Percentiles rank a stretch among this genome's conserved stretches.
Conservation (phyloP, 2,797 vertebrate genomes). For the Hydrolagus colliei region DNA sequence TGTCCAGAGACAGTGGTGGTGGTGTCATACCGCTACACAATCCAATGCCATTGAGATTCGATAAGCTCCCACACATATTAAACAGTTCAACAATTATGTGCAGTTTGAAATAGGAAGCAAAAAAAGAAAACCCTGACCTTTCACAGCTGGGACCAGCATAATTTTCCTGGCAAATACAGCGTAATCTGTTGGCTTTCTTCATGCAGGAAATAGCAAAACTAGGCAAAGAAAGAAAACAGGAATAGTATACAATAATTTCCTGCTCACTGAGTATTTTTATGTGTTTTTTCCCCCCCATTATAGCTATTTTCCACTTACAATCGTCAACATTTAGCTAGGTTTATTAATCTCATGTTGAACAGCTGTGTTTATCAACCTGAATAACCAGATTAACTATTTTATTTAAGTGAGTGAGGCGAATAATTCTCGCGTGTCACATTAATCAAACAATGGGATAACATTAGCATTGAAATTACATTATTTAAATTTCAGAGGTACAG, state of each 20-base stretch:
- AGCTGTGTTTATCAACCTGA: background rate
- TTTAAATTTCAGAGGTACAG: background rate
- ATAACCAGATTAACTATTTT: background rate
- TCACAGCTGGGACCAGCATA: slow-evolving; percentile 87
- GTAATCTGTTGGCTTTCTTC: slow-evolving; percentile 59
- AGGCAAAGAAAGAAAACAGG: slow-evolving; percentile 37
- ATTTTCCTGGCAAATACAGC: slow-evolving; percentile 81
- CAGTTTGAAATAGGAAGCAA: background rate
- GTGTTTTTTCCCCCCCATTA: background rate
- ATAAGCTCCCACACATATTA: background rate
- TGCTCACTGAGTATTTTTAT: background rate
- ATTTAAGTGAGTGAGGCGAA: no score
- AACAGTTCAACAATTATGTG: background rate
- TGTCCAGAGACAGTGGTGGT: background rate
- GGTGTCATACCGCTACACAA: background rate
- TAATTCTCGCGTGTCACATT: background rate
- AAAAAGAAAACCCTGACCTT: slow-evolving; percentile 62
- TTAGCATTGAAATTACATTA: background rate
- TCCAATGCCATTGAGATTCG: background rate
- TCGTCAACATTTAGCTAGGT: background rate
- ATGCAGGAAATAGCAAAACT: slow-evolving; percentile 86
- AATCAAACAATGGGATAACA: background rate
- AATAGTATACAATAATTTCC: background rate
- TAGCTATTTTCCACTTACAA: background rate
- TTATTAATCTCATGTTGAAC: background rate